Percentiles rank a stretch among this genome's conserved stretches.
Conservation (phyloP, 2,797 vertebrate genomes). For the Enteromius radiatus region DNA sequence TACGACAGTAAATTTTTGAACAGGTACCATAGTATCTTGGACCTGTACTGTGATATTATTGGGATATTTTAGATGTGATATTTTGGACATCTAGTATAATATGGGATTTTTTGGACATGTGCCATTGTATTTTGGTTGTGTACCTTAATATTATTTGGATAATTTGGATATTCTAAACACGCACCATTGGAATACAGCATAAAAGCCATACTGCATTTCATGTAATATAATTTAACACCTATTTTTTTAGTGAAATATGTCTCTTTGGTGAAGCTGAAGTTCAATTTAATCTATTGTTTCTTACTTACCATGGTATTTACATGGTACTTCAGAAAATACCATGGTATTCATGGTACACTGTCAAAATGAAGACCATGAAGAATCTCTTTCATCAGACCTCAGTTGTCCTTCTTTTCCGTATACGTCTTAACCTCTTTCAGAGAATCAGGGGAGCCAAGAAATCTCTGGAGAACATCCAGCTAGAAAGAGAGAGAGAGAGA, state of each 20-base stretch:
- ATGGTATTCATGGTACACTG: not conserved
- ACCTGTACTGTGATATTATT: not conserved
- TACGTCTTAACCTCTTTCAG: conserved; percentile 3
- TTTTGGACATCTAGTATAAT: not conserved
- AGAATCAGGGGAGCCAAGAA: conserved; percentile 16
- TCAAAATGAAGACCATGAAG: not conserved
- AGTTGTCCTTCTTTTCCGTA: not conserved
- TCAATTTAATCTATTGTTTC: not conserved
- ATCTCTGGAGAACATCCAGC: conserved; percentile 25
- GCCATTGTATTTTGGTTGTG: not conserved
- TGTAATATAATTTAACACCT: not conserved
- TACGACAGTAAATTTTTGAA: too few species aligned
- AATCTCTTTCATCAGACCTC: conserved; percentile 5
- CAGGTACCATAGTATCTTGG: not conserved
- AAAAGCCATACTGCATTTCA: not conserved
- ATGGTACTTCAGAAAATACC: not conserved
- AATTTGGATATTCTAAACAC: not conserved
- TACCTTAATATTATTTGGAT: not conserved
- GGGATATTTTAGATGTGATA: not conserved
- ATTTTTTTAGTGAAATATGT: not conserved
- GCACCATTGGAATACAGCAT: not conserved
- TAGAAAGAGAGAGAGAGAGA: not conserved
- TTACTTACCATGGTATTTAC: not conserved
- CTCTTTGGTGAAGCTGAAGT: not conserved
- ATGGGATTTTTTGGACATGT: not conserved